Evolutionary conservation across 2,888 invertebrate genomes (phyloP), one percentile per base, ranked within the genome.

Genomic region (Miltochrista miniata): DNA sequence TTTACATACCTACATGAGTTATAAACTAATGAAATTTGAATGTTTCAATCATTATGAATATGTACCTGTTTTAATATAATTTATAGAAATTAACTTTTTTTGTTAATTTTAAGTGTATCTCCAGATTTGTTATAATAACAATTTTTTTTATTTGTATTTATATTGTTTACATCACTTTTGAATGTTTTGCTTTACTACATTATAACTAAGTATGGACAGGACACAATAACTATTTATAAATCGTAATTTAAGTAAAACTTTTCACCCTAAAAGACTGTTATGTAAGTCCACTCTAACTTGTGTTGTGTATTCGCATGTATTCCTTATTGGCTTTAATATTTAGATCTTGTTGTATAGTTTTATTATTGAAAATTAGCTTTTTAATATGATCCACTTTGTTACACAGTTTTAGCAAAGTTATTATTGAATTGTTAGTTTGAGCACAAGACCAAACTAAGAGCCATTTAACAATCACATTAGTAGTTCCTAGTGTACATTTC

Each of bases 201-300:
- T 9, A 7, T 29, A 41, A 33, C 52, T 66, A 56, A 60, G 60
- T 61, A 66, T 45, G 49, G 65, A 70, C 64, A 62, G 56, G 71
- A 69, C 11, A 82, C 80, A 79, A 81, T 82, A 81, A 81, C 58
- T 79, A 79, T 59, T 61, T 54, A 75, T 72, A 56, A 61, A 51
- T 24, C 69, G 60, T 61, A 71, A 58, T 59, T 58, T 68, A 59
- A 60, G 61, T 74, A 74, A 69, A 64, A 70, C 57, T 53, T 70
- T 79, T 79, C 64, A 79, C 75, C 78, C 74, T 79, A 76, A 63
- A 86, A 86, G 86, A 87, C 85, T 86, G 87, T 79, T 81, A 81
- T 70, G 66, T 85, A 84, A 79, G 86, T 83, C 81, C 79, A 79
- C 57, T 73, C 52, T 40, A 74, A 72, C 71, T 74, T 81, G 72